These are phyloP conservation scores for sheep (Ovis aries) DNA, from an alignment of 2,113 vertebrate species.

Conservation along the genomic window ARS-UI_Ramb_v3.0 NC_056072.1:57070501-57071000, in stretches of 20 bases:
- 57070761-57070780: neutral
- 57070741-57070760: neutral
- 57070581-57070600: neutral
- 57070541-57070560: neutral
- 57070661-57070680: neutral
- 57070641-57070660: neutral
- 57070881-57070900: neutral
- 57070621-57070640: neutral
- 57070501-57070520: neutral
- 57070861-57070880: neutral
- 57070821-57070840: neutral
- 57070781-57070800: slow-evolving; percentile 3
- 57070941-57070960: neutral
- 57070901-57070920: neutral
- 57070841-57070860: neutral
- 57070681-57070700: slow-evolving; percentile 18
- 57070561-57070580: neutral
- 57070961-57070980: neutral
- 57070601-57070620: neutral
- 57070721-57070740: neutral
- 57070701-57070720: neutral
- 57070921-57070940: neutral
- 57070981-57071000: neutral
- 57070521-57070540: neutral
- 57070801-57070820: neutral